Conservation (phyloP, 2,797 vertebrate species). For the Enteromius trimaculatus region DNA sequence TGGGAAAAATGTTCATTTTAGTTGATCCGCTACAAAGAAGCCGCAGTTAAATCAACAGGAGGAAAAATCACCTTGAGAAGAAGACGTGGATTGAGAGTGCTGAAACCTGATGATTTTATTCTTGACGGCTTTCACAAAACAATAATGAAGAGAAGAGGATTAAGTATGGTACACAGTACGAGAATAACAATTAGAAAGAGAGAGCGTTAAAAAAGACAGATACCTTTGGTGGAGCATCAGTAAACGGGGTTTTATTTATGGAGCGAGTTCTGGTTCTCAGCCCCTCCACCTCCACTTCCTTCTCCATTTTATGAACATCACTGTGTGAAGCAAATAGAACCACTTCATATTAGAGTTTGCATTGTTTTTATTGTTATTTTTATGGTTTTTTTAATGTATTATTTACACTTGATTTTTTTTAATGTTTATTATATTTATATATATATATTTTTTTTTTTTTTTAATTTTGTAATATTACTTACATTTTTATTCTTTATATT, state of each 20-base stretch:
- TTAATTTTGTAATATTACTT: background rate
- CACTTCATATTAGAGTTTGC: background rate
- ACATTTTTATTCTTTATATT: too few species aligned
- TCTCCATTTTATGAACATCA: constrained; percentile 85
- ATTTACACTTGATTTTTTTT: background rate
- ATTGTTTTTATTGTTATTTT: background rate
- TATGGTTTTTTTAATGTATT: background rate
- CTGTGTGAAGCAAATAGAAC: constrained; percentile 66
- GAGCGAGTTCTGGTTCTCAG: constrained; percentile 70
- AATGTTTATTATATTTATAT: background rate
- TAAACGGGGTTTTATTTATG: constrained; percentile 58
- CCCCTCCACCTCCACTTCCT: constrained; percentile 73
- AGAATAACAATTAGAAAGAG: constrained; percentile 10
- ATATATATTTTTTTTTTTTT: background rate
- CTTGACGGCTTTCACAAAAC: constrained; percentile 55
- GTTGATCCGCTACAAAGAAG: background rate
- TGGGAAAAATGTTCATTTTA: background rate
- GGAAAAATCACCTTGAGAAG: constrained; percentile 76
- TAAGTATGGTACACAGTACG: constrained; percentile 28
- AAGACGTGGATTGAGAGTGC: constrained; percentile 61
- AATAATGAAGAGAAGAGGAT: constrained; percentile 11
- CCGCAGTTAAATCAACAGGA: background rate
- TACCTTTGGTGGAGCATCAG: constrained; percentile 89
- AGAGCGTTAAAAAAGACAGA: background rate
- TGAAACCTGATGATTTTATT: constrained; percentile 44